Percentiles rank a stretch among this genome's conserved stretches.
Evolutionary conservation across 2,888 invertebrate species (phyloP).

Genomic region (Lagria hirta): DNA sequence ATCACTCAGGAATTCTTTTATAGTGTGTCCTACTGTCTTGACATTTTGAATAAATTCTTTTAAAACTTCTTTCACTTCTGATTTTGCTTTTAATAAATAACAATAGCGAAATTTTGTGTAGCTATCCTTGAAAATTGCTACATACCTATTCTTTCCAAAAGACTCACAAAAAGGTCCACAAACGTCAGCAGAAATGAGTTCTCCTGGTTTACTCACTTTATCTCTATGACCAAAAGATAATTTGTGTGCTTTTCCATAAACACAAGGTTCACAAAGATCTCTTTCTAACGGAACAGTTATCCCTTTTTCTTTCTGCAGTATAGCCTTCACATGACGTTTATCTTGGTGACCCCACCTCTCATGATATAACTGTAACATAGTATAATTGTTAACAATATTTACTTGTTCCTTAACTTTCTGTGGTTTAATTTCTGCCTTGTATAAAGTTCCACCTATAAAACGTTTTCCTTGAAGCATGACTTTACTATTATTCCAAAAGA

Average conservation of each 20-base stretch:
- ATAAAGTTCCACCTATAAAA: constrained; percentile 29
- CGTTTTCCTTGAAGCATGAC: constrained; percentile 28
- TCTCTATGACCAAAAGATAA: constrained; percentile 37
- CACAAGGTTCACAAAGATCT: constrained; percentile 38
- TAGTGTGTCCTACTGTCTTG: constrained; percentile 33
- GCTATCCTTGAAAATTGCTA: background rate
- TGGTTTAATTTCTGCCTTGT: constrained; percentile 32
- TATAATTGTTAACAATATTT: background rate
- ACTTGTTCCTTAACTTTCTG: constrained; percentile 3
- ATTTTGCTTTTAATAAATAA: constrained; percentile 33
- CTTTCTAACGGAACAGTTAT: constrained; percentile 34
- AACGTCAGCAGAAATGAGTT: constrained; percentile 38
- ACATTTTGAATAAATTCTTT: constrained; percentile 32
- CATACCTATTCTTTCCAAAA: constrained; percentile 26
- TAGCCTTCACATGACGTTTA: constrained; percentile 39
- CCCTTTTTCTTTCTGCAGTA: constrained; percentile 35
- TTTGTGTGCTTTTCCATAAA: constrained; percentile 39
- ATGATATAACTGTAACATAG: constrained; percentile 31
- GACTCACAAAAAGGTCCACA: constrained; percentile 33
- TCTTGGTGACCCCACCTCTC: constrained; percentile 45
- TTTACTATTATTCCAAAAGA: constrained; percentile 25
- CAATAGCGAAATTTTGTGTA: constrained; percentile 35
- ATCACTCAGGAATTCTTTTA: constrained; percentile 40
- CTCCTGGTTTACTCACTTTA: constrained; percentile 30
- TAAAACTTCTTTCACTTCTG: constrained; percentile 33